Evolutionary conservation across 1,140 invertebrate genomes (phyloP).

Genomic region (Panagrolaimus sp.): DNA sequence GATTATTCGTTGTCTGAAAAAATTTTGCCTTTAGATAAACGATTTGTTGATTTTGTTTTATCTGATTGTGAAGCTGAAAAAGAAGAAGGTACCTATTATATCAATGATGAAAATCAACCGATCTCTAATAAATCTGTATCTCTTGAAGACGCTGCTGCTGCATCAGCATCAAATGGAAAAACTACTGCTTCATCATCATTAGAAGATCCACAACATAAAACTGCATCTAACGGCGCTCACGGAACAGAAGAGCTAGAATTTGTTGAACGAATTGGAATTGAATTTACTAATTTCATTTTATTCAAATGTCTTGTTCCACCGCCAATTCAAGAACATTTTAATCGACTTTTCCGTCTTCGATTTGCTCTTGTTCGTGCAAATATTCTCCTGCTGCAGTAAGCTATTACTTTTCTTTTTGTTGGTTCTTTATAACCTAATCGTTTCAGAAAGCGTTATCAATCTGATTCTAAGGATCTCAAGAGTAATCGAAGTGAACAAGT

Average conservation of each 20-base stretch:
- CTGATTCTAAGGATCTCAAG: background rate
- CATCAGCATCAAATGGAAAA: no score
- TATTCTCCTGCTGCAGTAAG: background rate
- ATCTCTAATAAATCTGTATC: no score
- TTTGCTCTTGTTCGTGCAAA: conserved; percentile 1
- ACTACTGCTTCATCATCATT: no score
- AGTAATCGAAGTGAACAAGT: background rate
- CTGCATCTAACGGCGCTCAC: background rate
- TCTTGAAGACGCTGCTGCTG: no score
- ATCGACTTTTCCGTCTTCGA: background rate
- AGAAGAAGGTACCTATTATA: background rate
- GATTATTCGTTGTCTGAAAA: background rate
- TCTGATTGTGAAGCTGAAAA: background rate
- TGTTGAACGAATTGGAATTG: conserved; percentile 4
- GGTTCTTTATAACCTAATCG: no score
- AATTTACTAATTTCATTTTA: background rate
- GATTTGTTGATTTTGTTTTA: background rate
- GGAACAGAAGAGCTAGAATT: background rate
- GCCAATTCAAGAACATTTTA: background rate
- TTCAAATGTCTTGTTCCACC: conserved; percentile 5
- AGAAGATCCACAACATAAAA: no score
- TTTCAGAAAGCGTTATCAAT: no score
- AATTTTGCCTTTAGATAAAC: background rate
- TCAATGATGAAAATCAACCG: no score
- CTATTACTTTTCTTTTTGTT: no score